phyloP scores from a whole-genome alignment of 2,797 vertebrate genomes.

The Halcyon leucocephala region DNA sequence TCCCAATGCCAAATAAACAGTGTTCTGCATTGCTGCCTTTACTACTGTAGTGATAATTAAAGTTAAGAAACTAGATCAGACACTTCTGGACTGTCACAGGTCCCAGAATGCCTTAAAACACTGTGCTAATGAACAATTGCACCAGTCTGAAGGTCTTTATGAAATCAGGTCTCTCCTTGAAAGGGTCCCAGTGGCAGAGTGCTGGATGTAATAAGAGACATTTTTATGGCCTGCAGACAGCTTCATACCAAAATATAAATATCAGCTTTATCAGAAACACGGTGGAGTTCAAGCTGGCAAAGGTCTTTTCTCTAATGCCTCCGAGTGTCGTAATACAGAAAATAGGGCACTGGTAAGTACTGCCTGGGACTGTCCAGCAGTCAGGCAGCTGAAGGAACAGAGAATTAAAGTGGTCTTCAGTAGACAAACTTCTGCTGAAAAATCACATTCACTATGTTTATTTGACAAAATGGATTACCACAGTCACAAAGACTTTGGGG shows the following conservation, averaged over 20 bases:
- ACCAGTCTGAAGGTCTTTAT: background rate
- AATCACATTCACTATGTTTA: background rate
- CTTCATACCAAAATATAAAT: background rate
- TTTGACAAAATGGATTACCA: background rate
- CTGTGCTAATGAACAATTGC: background rate
- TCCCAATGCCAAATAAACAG: background rate
- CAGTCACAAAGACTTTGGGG: background rate
- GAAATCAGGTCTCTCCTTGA: background rate
- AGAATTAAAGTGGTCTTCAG: background rate
- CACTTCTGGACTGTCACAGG: background rate
- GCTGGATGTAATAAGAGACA: background rate
- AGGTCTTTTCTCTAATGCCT: background rate
- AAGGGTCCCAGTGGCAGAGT: background rate
- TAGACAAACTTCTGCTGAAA: background rate
- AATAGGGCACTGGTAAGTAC: background rate
- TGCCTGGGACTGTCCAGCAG: background rate
- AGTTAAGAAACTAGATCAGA: background rate
- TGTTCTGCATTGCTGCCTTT: background rate
- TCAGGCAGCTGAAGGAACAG: background rate
- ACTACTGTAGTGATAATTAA: background rate
- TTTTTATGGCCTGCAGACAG: background rate
- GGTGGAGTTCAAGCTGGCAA: background rate
- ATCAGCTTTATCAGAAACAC: background rate
- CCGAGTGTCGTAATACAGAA: background rate
- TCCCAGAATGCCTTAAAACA: background rate